Percentiles rank a stretch among this genome's conserved stretches.
Evolutionary conservation across 1,140 invertebrate genomes (phyloP).

Genomic region (Hylaeus anthracinus): DNA sequence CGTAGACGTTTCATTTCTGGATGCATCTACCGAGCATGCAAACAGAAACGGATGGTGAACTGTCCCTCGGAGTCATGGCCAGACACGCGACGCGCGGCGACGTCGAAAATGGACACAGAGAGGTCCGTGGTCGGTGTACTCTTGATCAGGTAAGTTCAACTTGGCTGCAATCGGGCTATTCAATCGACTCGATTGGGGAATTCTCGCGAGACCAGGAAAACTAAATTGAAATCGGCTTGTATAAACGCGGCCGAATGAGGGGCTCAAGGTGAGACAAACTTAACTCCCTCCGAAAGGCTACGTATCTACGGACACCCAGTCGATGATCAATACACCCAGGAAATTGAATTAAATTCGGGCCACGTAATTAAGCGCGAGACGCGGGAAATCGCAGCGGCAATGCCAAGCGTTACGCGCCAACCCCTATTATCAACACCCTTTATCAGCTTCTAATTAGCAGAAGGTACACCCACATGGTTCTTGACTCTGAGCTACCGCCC

Average conservation of each 20-base stretch:
- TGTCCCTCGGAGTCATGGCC: conserved; percentile 4
- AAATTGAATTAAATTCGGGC: conserved; percentile 16
- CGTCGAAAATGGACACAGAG: conserved; percentile 40
- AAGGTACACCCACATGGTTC: too few species aligned
- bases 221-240: conserved; percentile 57
- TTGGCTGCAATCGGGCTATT: conserved; percentile 5
- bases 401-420: not conserved
- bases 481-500: too few species aligned
- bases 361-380: not conserved
- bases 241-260: conserved; percentile 12
- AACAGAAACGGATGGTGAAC: conserved; percentile 28
- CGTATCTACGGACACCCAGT: not conserved
- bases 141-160: conserved; percentile 29
- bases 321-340: conserved; percentile 27
- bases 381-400: not conserved
- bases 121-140: conserved; percentile 1
- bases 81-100: conserved; percentile 19
- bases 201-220: conserved; percentile 45
- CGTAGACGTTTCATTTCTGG: conserved; percentile 47
- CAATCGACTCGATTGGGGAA: conserved; percentile 43
- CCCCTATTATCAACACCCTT: too few species aligned
- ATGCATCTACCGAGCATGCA: conserved; percentile 23
- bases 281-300: not conserved
- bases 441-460: too few species aligned
- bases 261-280: conserved; percentile 21